Evolutionary conservation across 2,797 vertebrate species (phyloP).

Genomic region (Lophotriccus pileatus): DNA sequence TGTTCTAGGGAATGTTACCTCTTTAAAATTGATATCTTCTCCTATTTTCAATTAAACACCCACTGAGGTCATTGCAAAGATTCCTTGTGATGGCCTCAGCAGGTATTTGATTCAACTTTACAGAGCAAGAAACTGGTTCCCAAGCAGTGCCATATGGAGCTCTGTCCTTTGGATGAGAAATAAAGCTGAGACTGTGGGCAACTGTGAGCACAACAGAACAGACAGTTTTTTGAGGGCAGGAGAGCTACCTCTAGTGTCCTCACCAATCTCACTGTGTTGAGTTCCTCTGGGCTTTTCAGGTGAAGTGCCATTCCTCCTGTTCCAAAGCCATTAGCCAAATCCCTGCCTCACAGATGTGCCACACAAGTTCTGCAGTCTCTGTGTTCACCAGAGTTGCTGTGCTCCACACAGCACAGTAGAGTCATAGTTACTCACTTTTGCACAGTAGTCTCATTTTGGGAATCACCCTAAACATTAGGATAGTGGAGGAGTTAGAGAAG

Average conservation of each 20-base stretch:
- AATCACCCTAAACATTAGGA: background rate
- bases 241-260: background rate
- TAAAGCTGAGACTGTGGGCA: background rate
- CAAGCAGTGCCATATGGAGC: background rate
- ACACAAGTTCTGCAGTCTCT: background rate
- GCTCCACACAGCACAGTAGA: background rate
- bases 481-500: background rate
- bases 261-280: background rate
- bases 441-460: background rate
- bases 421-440: background rate
- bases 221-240: background rate
- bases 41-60: background rate
- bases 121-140: background rate
- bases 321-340: background rate
- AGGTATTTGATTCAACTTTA: background rate
- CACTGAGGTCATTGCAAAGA: background rate
- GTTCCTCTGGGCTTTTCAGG: background rate
- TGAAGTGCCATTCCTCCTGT: background rate
- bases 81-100: background rate
- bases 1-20: background rate
- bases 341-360: background rate
- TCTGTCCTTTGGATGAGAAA: background rate
- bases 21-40: background rate
- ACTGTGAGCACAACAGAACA: background rate
- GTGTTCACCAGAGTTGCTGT: background rate